Base-by-base conservation (phyloP, 1,140 invertebrate species). In the Drosophila serrata region DNA sequence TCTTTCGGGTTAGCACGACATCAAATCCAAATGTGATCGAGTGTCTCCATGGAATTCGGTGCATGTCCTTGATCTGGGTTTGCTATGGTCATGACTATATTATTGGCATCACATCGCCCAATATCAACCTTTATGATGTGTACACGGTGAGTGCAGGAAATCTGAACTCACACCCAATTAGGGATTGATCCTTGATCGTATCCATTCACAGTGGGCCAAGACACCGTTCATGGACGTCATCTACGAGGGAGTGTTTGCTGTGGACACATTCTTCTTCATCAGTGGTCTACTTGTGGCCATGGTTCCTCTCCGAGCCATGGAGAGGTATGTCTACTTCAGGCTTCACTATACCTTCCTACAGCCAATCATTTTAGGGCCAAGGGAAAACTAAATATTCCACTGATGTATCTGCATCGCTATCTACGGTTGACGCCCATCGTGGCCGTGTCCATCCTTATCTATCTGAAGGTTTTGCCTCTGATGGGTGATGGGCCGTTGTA, bases 251-350 rank as follows among this genome's bases (percentile, higher is more conserved):
- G 93, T 94, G 0, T 92, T 96, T 4, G 90, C 96, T 6, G 95
- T 96, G 6, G 95, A 96, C 72, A 95, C 95, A 15, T 96, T 96
- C 90, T 93, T 96, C 40, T 93, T 96, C 58, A 82, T 96, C 2
- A 95, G 95, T 82, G 95, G 95, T 9, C 94, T 96, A 73, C 93
- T 96, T 31, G 94, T 96, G 75, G 93, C 94, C 68, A 93, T 95
- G 70, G 93, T 95, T 24, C 85, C 95, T 1, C 91, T 96, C n/a
- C 93, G 94, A 19, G 94, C 95, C 78, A 92, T 96, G 49, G 95
- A 96, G 59, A 93, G 94, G 87, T 94, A 94, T 85, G 94, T 95
- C 51, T 24, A 3, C 2, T 12, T 6, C 19, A 17, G 22, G 31
- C 0, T 2, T 11, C 12, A 6, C 4, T 3, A 22, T 8, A 24